A percentile compares a stretch with the other conserved stretches of the same genome.
Evolutionary conservation across 2,113 vertebrate species (phyloP).

Genomic region (Odontophorus gujanensis): DNA sequence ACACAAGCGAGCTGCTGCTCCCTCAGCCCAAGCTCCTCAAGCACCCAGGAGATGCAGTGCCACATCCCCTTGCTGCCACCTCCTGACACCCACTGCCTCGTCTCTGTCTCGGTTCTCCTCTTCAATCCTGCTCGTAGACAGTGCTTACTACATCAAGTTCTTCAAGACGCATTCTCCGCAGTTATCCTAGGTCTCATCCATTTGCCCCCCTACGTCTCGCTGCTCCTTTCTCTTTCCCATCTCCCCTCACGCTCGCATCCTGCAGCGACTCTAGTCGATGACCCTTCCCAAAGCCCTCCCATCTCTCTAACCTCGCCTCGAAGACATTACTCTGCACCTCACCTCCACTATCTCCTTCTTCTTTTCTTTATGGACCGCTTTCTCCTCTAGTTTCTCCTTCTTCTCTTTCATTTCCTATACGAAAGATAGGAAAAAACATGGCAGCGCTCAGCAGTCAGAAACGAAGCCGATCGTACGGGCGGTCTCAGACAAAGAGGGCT

Average conservation of each 20-base stretch:
- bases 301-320: neutral
- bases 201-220: neutral
- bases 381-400: constrained; percentile 81
- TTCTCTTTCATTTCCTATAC: constrained; percentile 81
- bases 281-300: neutral
- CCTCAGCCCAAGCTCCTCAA: neutral
- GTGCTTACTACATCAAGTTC: neutral
- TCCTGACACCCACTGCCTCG: neutral
- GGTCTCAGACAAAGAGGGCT: neutral
- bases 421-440: neutral
- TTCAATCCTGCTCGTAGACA: neutral
- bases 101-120: neutral
- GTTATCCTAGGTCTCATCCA: fast-evolving
- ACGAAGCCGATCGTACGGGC: neutral
- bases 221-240: neutral
- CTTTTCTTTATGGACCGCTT: constrained; percentile 78
- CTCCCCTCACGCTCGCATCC: neutral
- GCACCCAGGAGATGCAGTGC: fast-evolving
- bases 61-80: neutral
- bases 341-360: constrained; percentile 82
- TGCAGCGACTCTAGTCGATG: fast-evolving
- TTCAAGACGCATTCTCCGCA: neutral
- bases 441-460: neutral
- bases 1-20: neutral
- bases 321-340: neutral